phyloP scores from a whole-genome alignment of 2,888 invertebrate species.

The Metalampra italica region DNA sequence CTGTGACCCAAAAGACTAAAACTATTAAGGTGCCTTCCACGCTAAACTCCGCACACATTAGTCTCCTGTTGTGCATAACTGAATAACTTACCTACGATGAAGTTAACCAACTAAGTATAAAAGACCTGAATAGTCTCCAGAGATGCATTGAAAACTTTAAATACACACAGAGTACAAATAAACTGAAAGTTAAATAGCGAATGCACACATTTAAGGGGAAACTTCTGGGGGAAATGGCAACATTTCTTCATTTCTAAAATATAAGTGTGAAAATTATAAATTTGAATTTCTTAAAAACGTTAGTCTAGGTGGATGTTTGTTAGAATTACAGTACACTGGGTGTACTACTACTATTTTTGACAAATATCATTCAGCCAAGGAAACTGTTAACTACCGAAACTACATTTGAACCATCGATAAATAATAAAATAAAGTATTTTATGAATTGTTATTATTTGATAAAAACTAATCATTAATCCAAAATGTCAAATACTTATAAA shows the following conservation, averaged over 20 bases:
- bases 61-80: conserved; percentile 10
- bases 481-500: too few species aligned
- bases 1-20: conserved; percentile 3
- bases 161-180: conserved; percentile 20
- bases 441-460: too few species aligned
- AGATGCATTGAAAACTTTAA: conserved; percentile 17
- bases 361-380: too few species aligned
- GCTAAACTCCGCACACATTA: conserved; percentile 9
- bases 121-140: conserved; percentile 8
- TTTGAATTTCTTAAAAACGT: too few species aligned
- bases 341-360: too few species aligned
- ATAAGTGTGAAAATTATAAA: too few species aligned
- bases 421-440: too few species aligned
- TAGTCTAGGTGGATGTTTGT: too few species aligned
- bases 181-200: conserved; percentile 16
- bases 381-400: too few species aligned
- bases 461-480: too few species aligned
- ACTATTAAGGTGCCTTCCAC: conserved; percentile 8
- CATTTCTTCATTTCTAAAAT: conserved; percentile 16
- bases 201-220: conserved; percentile 10
- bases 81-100: conserved; percentile 6
- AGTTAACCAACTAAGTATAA: background rate
- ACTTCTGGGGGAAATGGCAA: conserved; percentile 12
- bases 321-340: too few species aligned
- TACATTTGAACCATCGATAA: too few species aligned